phyloP scores from a whole-genome alignment of 2,797 vertebrate species.

The Phalanger gymnotis region DNA sequence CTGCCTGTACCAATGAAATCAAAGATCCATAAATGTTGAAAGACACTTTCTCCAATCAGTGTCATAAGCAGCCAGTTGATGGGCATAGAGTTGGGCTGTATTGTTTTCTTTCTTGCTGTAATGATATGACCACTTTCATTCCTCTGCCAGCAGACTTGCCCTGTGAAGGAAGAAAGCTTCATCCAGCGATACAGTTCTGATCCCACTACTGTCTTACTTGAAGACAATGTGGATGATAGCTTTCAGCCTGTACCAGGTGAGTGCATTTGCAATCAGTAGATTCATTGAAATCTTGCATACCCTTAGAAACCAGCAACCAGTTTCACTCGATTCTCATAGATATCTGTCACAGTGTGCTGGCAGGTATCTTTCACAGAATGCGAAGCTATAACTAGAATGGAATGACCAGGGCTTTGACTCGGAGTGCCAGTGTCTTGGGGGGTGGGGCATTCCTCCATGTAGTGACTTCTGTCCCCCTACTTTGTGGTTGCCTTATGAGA shows the following conservation, averaged over 20 bases:
- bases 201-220: conserved; percentile 85
- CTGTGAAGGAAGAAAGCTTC: conserved; percentile 90
- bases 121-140: background rate
- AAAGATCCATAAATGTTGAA: fast-evolving
- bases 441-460: background rate
- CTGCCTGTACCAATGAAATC: background rate
- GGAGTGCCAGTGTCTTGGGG: background rate
- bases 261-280: conserved; percentile 30
- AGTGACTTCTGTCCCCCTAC: background rate
- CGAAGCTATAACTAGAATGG: background rate
- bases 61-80: background rate
- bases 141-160: conserved; percentile 86
- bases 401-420: background rate
- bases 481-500: background rate
- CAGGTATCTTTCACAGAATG: background rate
- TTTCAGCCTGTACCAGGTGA: conserved; percentile 92
- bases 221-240: conserved; percentile 86
- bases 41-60: fast-evolving
- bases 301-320: background rate
- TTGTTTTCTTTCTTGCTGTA: background rate
- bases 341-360: background rate
- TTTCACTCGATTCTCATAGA: background rate
- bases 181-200: conserved; percentile 93
- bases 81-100: background rate
- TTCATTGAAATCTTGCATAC: background rate